Evolutionary conservation across 2,797 vertebrate genomes (phyloP).

Genomic region (Harpagifer antarcticus): DNA sequence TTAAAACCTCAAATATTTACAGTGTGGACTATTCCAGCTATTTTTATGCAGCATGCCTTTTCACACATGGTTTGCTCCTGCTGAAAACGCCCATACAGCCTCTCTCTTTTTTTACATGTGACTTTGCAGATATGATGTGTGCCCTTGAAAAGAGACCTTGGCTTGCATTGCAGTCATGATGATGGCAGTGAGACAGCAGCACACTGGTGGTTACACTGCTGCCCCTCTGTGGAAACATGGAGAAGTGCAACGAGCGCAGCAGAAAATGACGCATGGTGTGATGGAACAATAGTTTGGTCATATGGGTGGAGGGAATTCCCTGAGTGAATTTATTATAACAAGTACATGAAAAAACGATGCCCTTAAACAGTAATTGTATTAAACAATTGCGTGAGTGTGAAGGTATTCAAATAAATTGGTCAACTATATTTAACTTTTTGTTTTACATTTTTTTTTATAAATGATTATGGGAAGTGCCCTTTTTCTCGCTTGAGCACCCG

Average conservation of each 20-base stretch:
- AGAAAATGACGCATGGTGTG: neutral
- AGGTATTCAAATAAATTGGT: too few species aligned
- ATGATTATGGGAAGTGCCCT: too few species aligned
- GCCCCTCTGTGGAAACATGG: slow-evolving; percentile 60
- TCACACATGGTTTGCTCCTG: slow-evolving; percentile 3
- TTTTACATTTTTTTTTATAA: too few species aligned
- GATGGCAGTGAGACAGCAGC: slow-evolving; percentile 51
- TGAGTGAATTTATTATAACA: neutral
- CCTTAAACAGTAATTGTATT: too few species aligned
- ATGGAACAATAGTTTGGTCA: neutral
- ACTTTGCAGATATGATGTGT: slow-evolving; percentile 84
- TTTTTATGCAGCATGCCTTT: neutral
- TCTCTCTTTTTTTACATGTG: slow-evolving; percentile 69
- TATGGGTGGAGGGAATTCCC: slow-evolving; percentile 34
- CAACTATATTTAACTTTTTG: too few species aligned
- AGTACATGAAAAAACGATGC: too few species aligned
- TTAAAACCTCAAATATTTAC: slow-evolving; percentile 25
- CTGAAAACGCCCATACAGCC: slow-evolving; percentile 54
- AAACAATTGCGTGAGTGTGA: too few species aligned
- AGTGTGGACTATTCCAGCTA: neutral
- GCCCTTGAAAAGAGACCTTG: slow-evolving; percentile 83
- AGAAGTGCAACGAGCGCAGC: slow-evolving; percentile 31
- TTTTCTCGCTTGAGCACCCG: too few species aligned
- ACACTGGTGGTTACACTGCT: slow-evolving; percentile 40
- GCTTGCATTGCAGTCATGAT: slow-evolving; percentile 76